Conservation (phyloP, 2,797 vertebrate genomes). For the Microctenopoma stevenorrisi region DNA sequence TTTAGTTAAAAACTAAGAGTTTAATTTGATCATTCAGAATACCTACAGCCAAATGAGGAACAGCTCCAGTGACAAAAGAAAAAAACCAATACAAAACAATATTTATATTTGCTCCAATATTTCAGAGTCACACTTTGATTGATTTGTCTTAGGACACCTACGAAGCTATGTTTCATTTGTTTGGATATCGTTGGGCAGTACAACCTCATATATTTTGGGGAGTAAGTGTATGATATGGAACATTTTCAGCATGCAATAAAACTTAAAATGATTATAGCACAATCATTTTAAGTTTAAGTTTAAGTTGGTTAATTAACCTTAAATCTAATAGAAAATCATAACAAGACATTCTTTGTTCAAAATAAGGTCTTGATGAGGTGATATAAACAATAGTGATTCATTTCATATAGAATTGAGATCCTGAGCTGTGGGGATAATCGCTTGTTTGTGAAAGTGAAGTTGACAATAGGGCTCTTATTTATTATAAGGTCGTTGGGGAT, state of each 20-base stretch:
- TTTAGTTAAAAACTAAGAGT: too few species aligned
- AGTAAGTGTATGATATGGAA: not conserved
- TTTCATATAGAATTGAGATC: not conserved
- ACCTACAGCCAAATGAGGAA: not conserved
- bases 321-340: not conserved
- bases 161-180: not conserved
- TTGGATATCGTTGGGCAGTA: not conserved
- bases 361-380: not conserved
- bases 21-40: too few species aligned
- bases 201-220: not conserved
- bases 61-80: not conserved
- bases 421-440: not conserved
- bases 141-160: not conserved
- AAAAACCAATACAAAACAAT: not conserved
- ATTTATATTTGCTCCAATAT: not conserved
- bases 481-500: slow-evolving; percentile 31
- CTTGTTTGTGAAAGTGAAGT: slow-evolving; percentile 30
- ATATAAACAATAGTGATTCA: not conserved
- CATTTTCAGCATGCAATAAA: not conserved
- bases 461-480: slow-evolving; percentile 34
- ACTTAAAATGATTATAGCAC: not conserved
- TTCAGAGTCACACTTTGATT: not conserved
- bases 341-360: not conserved
- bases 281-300: too few species aligned
- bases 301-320: not conserved